Evolutionary conservation across 2,888 invertebrate species (phyloP), one percentile per base, ranked within the genome.

Genomic region (Drosophila aldrichi): DNA sequence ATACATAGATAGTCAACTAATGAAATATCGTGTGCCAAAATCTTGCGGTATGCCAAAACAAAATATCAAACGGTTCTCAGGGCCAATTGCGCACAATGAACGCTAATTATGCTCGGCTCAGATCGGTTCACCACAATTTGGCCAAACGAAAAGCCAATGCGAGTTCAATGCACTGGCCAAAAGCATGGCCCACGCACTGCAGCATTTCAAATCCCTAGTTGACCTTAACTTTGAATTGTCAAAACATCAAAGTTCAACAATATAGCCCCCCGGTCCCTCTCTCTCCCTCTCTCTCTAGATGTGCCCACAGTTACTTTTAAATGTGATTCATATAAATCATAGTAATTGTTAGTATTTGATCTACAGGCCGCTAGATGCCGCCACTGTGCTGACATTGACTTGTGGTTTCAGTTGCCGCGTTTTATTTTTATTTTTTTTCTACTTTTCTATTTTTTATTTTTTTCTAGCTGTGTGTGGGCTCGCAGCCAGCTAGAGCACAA

Each of bases 361-460:
- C 66, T 70, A 64, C 62, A 63, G 70, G 38, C 64, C 74, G 65
- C 72, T 61, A 76, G 83, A 82, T 82, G 81, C 81, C 84, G 85
- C 81, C 79, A 84, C 84, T 81, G 83, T 48, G 68, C 74, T 91
- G 91, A 90, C 91, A 91, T 91, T 91, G 91, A 91, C 90, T 91
- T 90, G 88, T 83, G 90, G 89, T 85, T 88, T 89, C 81, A 72
- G 79, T 87, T 87, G 86, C 82, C 70, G 62, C 36, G 32, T 32
- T 9, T n/a, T n/a, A n/a, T n/a, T 32, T 32, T 32, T 32, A 10
- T 10, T 32, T 2, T 32, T 32, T 32, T 10, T 9, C 25, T 25
- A 25, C 8, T 32, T 32, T 32, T 32, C 29, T 32, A 32, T 32
- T 32, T 32, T 9, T 2, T 32, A 7, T 29, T 29, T 65, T 61